Percentiles rank a stretch among this genome's conserved stretches.
Evolutionary conservation across 2,113 vertebrate species (phyloP).

Genomic region (Trogon melanurus): DNA sequence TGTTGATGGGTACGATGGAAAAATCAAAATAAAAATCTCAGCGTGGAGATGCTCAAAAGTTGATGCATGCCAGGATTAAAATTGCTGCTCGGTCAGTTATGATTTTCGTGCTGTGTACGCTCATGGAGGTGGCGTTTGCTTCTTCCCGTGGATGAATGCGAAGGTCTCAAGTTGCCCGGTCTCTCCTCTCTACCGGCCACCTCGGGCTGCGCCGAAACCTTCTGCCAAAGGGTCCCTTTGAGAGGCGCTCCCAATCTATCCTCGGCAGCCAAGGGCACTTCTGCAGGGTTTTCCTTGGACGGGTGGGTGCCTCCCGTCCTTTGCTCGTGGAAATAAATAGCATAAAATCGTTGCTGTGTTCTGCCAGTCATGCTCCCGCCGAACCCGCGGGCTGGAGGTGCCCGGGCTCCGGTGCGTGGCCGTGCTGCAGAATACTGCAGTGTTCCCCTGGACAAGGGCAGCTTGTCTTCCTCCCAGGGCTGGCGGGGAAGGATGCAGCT

Average conservation of each 20-base stretch:
- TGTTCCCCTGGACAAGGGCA: constrained; percentile 36
- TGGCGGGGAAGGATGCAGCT: not conserved
- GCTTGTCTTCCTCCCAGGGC: not conserved
- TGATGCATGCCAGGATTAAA: not conserved
- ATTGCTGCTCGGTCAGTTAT: not conserved
- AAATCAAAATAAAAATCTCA: not conserved
- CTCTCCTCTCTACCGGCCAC: not conserved
- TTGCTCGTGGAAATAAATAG: not conserved
- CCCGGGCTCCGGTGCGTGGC: not conserved
- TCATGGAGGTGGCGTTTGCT: not conserved
- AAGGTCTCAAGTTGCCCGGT: not conserved
- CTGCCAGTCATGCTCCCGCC: not conserved
- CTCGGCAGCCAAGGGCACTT: constrained; percentile 11
- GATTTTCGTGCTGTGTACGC: not conserved
- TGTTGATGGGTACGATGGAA: not conserved
- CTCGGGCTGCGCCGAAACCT: not conserved
- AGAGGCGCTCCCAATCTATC: not conserved
- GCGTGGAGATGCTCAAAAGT: not conserved
- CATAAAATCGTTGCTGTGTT: not conserved
- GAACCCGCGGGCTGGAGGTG: not conserved
- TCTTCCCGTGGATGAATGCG: not conserved
- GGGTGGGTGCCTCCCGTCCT: not conserved
- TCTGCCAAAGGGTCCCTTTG: not conserved
- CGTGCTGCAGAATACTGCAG: constrained; percentile 41
- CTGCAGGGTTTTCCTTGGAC: not conserved